phyloP scores from a whole-genome alignment of 2,888 invertebrate species.

The Heteromurus nitidus region DNA sequence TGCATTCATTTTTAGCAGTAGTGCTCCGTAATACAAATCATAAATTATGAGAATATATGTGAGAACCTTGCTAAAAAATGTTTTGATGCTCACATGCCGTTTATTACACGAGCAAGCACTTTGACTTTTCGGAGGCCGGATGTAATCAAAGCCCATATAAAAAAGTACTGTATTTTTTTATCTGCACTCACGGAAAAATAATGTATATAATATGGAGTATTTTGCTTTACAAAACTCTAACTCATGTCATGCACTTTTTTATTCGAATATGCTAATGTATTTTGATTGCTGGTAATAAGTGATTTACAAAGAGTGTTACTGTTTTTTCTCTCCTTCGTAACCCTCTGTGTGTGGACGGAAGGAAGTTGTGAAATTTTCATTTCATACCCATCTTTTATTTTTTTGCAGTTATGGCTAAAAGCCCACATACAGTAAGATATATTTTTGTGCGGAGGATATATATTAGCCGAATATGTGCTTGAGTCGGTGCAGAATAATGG shows the following conservation, averaged over 20 bases:
- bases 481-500: not conserved
- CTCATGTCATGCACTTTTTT: too few species aligned
- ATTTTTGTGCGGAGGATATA: too few species aligned
- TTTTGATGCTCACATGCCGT: too few species aligned
- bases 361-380: conserved; percentile 33
- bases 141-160: not conserved
- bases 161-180: not conserved
- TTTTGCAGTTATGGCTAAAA: not conserved
- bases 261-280: too few species aligned
- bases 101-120: conserved; percentile 8
- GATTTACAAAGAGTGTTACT: too few species aligned
- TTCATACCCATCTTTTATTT: not conserved
- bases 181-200: not conserved
- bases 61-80: not conserved
- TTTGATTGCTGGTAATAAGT: not conserved
- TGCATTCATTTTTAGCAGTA: too few species aligned
- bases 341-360: conserved; percentile 29
- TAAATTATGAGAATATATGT: not conserved
- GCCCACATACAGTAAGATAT: too few species aligned
- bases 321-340: too few species aligned
- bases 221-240: too few species aligned
- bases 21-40: not conserved
- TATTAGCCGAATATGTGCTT: not conserved
- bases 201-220: too few species aligned
- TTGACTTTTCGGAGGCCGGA: conserved; percentile 44